Conservation (phyloP, 2,797 vertebrate species). For the Antrozous pallidus region DNA sequence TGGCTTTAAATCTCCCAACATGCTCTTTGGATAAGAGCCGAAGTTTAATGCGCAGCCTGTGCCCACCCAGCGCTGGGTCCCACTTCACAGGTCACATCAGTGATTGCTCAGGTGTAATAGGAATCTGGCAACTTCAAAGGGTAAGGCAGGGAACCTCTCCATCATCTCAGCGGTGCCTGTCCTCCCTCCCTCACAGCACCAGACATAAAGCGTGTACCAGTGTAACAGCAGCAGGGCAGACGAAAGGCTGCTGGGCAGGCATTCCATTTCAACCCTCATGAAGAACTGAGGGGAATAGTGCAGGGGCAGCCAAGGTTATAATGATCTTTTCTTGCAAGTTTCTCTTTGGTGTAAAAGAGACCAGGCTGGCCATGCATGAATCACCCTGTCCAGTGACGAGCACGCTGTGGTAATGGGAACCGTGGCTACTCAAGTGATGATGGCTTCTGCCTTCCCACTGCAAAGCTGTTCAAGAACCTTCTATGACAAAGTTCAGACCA, state of each 20-base stretch:
- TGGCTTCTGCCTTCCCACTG: neutral
- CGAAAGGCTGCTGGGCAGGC: neutral
- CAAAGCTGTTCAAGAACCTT: constrained; percentile 13
- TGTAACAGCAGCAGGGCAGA: neutral
- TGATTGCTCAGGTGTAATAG: constrained; percentile 52
- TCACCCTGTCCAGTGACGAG: neutral
- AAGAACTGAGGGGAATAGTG: constrained; percentile 35
- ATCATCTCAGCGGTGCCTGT: neutral
- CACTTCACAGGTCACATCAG: constrained; percentile 27
- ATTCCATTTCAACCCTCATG: neutral
- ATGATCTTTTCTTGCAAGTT: constrained; percentile 55
- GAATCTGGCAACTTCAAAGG: constrained; percentile 32
- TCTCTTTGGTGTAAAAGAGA: constrained; percentile 52
- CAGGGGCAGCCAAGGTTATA: constrained; percentile 49
- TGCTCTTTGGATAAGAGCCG: constrained; percentile 51
- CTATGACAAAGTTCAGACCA: neutral
- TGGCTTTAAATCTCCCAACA: constrained; percentile 44
- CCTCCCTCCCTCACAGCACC: neutral
- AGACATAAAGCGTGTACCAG: neutral
- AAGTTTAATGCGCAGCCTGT: neutral
- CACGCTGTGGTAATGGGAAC: neutral
- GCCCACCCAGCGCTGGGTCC: neutral
- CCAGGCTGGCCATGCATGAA: constrained; percentile 7
- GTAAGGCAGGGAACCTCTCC: neutral
- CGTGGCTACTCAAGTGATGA: neutral